phyloP scores from a whole-genome alignment of 2,797 vertebrate genomes.

The Phoebastria nigripes region DNA sequence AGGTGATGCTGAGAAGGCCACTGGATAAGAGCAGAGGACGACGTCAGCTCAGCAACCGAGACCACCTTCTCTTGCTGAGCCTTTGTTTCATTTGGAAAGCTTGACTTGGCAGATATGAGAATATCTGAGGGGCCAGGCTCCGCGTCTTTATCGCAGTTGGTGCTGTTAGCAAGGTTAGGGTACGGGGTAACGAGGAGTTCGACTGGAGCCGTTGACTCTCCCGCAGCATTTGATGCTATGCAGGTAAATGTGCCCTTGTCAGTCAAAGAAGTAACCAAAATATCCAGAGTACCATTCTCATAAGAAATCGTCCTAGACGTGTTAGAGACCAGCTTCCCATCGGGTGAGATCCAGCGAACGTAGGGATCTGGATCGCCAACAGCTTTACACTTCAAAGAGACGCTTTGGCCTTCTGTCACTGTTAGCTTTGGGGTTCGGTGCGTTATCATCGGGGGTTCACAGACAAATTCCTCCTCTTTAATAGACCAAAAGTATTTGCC shows the following conservation, averaged over 20 bases:
- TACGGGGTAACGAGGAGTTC: slow-evolving; percentile 85
- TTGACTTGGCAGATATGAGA: slow-evolving; percentile 53
- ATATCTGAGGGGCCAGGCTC: slow-evolving; percentile 82
- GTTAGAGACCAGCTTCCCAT: slow-evolving; percentile 89
- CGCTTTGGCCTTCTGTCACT: slow-evolving; percentile 80
- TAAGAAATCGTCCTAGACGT: slow-evolving; percentile 86
- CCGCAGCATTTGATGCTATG: slow-evolving; percentile 91
- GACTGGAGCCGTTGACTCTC: slow-evolving; percentile 87
- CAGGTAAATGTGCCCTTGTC: slow-evolving; percentile 90
- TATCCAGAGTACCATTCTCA: slow-evolving; percentile 89
- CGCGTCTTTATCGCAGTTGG: slow-evolving; percentile 81
- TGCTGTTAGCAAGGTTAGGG: slow-evolving; percentile 80
- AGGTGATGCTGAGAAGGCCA: slow-evolving; percentile 89
- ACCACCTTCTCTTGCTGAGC: slow-evolving; percentile 76
- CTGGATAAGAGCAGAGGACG: slow-evolving; percentile 83
- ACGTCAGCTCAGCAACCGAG: slow-evolving; percentile 84
- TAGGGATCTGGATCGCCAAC: slow-evolving; percentile 91
- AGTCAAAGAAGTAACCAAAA: slow-evolving; percentile 78
- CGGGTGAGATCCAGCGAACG: slow-evolving; percentile 89
- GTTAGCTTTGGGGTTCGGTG: slow-evolving; percentile 83
- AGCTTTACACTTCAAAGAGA: slow-evolving; percentile 89
- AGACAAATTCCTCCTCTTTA: slow-evolving; percentile 87
- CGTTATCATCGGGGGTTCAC: slow-evolving; percentile 87
- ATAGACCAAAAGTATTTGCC: slow-evolving; percentile 92
- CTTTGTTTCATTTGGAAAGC: slow-evolving; percentile 27